A percentile compares a stretch with the other conserved stretches of the same genome.
Evolutionary conservation across 2,888 invertebrate species (phyloP).

Genomic region (Microlaimidae sp.): DNA sequence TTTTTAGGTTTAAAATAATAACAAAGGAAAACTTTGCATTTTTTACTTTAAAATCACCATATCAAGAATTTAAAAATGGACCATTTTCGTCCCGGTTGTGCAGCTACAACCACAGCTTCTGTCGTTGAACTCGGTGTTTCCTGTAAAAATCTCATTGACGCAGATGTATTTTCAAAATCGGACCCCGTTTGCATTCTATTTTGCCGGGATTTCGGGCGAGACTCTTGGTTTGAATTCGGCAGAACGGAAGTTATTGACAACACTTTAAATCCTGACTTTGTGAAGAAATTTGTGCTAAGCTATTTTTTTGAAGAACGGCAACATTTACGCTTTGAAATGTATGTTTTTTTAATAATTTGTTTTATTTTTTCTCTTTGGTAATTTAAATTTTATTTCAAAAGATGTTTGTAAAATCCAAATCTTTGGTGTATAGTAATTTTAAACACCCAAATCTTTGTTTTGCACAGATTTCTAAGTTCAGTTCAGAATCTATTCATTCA

Average conservation of each 20-base stretch:
- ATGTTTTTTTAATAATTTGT: background rate
- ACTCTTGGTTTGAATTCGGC: constrained; percentile 23
- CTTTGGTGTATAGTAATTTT: constrained; percentile 1
- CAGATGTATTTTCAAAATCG: constrained; percentile 29
- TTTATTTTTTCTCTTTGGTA: background rate
- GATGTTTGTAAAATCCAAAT: constrained; percentile 6
- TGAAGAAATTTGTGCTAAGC: constrained; percentile 22
- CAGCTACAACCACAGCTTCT: constrained; percentile 1
- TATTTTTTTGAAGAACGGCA: constrained; percentile 31
- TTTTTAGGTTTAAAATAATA: too few species aligned
- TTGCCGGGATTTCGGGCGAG: background rate
- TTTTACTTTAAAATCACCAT: too few species aligned
- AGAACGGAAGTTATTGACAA: constrained; percentile 29
- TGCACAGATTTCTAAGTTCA: too few species aligned
- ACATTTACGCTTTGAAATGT: constrained; percentile 27
- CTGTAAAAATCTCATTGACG: constrained; percentile 22
- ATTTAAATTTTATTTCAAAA: background rate
- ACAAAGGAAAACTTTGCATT: too few species aligned
- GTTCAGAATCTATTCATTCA: too few species aligned
- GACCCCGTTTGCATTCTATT: constrained; percentile 29
- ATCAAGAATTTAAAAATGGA: too few species aligned
- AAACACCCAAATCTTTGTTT: too few species aligned
- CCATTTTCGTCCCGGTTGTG: constrained; percentile 10
- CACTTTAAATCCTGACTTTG: constrained; percentile 27
- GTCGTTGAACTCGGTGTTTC: constrained; percentile 9